Percentiles rank a stretch among this genome's conserved stretches.
phyloP scores from a whole-genome alignment of 2,888 invertebrate species.

The Odontomyia ornata region DNA sequence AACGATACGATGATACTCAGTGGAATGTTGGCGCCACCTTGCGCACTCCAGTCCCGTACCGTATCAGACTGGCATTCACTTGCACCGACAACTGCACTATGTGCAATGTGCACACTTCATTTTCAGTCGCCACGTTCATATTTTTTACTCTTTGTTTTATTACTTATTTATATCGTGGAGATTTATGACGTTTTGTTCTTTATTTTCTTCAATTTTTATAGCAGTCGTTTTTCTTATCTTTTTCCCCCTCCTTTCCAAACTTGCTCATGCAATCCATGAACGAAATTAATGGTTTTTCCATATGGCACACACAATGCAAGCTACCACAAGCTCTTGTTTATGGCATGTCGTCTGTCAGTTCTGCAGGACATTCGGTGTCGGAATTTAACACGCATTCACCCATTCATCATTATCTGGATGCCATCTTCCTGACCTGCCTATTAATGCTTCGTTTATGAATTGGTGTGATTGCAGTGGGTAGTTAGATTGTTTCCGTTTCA shows the following conservation, averaged over 20 bases:
- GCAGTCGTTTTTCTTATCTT: slow-evolving; percentile 22
- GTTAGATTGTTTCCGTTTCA: slow-evolving; percentile 15
- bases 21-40: slow-evolving; percentile 43
- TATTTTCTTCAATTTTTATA: slow-evolving; percentile 31
- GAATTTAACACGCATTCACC: slow-evolving; percentile 33
- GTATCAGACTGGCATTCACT: not conserved
- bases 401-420: slow-evolving; percentile 36
- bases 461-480: not conserved
- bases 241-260: not conserved
- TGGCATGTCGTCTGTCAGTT: slow-evolving; percentile 35
- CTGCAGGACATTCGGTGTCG: slow-evolving; percentile 39
- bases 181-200: slow-evolving; percentile 43
- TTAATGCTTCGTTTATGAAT: slow-evolving; percentile 31
- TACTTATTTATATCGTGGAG: slow-evolving; percentile 36
- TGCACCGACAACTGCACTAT: not conserved
- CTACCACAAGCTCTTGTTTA: slow-evolving; percentile 27
- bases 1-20: not conserved
- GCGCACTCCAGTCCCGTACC: not conserved
- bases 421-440: slow-evolving; percentile 36
- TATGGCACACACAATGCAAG: slow-evolving; percentile 37
- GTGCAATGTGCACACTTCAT: slow-evolving; percentile 40
- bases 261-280: slow-evolving; percentile 27
- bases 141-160: slow-evolving; percentile 34
- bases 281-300: slow-evolving; percentile 33
- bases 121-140: slow-evolving; percentile 33